Evolutionary conservation across 1,140 invertebrate genomes (phyloP).

Genomic region (Conopomorpha cramerella): DNA sequence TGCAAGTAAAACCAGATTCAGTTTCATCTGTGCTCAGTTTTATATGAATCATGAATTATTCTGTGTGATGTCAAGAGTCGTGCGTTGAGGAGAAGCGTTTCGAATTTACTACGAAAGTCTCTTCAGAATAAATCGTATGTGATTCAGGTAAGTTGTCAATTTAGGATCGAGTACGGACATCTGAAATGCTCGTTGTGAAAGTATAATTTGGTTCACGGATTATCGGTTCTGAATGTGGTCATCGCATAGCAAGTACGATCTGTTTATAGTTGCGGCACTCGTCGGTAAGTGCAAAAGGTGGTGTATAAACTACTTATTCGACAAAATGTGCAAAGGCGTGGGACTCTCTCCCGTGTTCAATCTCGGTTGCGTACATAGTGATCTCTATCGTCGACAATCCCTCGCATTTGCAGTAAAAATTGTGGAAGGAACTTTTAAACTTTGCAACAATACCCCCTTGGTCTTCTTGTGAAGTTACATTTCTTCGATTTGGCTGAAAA

Average conservation of each 20-base stretch:
- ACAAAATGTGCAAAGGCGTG: too few relatives aligned
- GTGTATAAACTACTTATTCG: too few relatives aligned
- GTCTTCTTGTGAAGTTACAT: constrained; percentile 36
- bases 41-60: constrained; percentile 56
- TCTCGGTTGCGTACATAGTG: neutral
- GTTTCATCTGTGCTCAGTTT: constrained; percentile 58
- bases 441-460: constrained; percentile 40
- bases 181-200: constrained; percentile 48
- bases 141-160: constrained; percentile 45
- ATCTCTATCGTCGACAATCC: constrained; percentile 18
- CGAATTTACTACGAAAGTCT: constrained; percentile 59
- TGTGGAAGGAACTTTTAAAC: constrained; percentile 28
- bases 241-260: too few relatives aligned
- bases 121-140: too few relatives aligned
- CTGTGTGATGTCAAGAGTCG: constrained; percentile 59
- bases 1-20: constrained; percentile 58
- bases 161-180: constrained; percentile 47
- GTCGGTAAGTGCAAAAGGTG: too few relatives aligned
- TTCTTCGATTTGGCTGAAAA: constrained; percentile 45
- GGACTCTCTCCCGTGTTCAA: too few relatives aligned
- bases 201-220: too few relatives aligned
- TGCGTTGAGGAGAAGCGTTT: constrained; percentile 61
- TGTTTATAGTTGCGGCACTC: too few relatives aligned
- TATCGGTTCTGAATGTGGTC: too few relatives aligned
- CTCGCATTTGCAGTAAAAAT: constrained; percentile 24